phyloP scores from a whole-genome alignment of 1,140 invertebrate species.

The Drosophila chauvacae region DNA sequence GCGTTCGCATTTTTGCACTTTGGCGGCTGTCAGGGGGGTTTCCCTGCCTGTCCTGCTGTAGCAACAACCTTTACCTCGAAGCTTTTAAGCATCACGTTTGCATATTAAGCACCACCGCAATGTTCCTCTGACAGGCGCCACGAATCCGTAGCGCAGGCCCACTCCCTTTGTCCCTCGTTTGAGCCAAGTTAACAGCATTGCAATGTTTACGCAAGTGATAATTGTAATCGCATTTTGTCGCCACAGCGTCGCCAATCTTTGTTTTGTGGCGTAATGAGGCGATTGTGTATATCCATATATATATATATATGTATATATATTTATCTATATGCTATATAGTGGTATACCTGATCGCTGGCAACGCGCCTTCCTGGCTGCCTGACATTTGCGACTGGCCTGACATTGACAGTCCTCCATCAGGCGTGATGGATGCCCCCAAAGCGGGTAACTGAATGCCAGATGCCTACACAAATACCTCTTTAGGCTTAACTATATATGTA shows the following conservation, averaged over 20 bases:
- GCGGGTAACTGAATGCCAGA: constrained; percentile 64
- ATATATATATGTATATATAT: background rate
- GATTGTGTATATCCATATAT: constrained; percentile 1
- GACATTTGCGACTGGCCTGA: constrained; percentile 59
- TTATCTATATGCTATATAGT: constrained; percentile 2
- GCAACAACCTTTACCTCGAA: constrained; percentile 29
- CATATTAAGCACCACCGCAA: constrained; percentile 66
- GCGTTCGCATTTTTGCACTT: constrained; percentile 73
- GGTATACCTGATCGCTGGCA: constrained; percentile 13
- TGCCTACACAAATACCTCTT: constrained; percentile 16
- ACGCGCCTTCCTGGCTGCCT: constrained; percentile 46
- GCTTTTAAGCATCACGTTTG: constrained; percentile 64
- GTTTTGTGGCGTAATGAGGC: constrained; percentile 61
- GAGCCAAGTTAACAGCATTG: constrained; percentile 69
- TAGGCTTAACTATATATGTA: background rate
- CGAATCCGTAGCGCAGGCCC: constrained; percentile 29
- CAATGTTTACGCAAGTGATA: constrained; percentile 79
- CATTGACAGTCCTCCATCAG: constrained; percentile 62
- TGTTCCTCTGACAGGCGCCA: constrained; percentile 63
- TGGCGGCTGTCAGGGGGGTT: constrained; percentile 46
- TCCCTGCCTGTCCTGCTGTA: constrained; percentile 1
- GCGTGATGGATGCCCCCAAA: constrained; percentile 65
- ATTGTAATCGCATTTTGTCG: constrained; percentile 64
- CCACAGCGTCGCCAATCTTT: constrained; percentile 58
- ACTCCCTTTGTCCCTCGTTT: constrained; percentile 3